Evolutionary conservation across 2,113 vertebrate species (phyloP), one percentile per base, ranked within the genome.

Genomic region (Ophthalmolycus amberensis): DNA sequence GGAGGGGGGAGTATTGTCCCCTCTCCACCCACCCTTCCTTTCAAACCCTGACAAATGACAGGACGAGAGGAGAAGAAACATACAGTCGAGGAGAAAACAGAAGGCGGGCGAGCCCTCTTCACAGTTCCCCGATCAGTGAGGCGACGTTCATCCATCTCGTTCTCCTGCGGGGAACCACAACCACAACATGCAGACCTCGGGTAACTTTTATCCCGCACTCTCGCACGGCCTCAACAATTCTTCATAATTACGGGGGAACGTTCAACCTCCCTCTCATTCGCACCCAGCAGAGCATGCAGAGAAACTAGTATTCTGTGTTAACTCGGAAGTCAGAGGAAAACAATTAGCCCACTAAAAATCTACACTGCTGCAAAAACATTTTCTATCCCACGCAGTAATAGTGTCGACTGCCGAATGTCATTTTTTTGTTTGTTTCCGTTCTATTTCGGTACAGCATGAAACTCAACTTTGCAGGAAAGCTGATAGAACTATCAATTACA

Each of bases 31-130:
- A 32, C 3, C 48, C 64, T 87, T 86, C 76, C 83, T 87, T 92
- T 91, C 65, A 69, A 92, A 27, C 84, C 70, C 82, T 71, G 79
- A 90, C 87, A 92, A 90, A 91, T 87, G 81, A 83, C 71, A 71
- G 82, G 78, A 85, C 84, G 82, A 91, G 78, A 76, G 59, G 70
- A 65, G 75, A 75, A 42, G 72, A 72, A 81, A 84, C 60, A 29
- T 46, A 44, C 71, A 84, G 25, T 25, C 3, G 25, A 27, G 25
- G 54, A 81, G 68, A 86, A 72, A 86, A 88, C 77, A 64, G 73
- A 86, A 91, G 85, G 83, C 90, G 84, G 83, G 87, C 84, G 83
- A 80, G 85, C 85, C 88, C 75, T 79, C 70, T 60, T 85, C 75
- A 80, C 79, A 85, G 60, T 77, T 88, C 20, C 48, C 48, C 68